These are phyloP conservation scores for Drosophila setosimentum DNA, from an alignment of 2,888 invertebrate genomes.

Conservation along the genomic window DNA sequence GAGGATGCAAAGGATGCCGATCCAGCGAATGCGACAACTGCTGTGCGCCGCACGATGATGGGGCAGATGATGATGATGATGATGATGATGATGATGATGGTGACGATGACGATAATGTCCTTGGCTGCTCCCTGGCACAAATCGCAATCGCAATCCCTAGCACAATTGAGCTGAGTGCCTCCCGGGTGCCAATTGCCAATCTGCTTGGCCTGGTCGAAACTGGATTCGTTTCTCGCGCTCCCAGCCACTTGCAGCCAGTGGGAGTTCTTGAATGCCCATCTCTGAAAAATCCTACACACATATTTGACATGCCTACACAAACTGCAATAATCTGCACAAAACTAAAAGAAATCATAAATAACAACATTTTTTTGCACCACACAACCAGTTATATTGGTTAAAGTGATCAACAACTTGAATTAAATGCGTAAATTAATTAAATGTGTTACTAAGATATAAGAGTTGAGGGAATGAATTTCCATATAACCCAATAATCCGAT, in stretches of 20 bases:
- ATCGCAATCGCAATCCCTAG: conserved; percentile 63
- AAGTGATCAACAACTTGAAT: neutral
- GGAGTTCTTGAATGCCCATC: conserved; percentile 12
- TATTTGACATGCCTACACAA: neutral
- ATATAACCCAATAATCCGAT: neutral
- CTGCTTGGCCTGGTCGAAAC: conserved; percentile 47
- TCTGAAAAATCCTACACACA: neutral
- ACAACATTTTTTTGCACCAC: neutral
- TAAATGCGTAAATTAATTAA: neutral
- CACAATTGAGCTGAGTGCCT: conserved; percentile 73
- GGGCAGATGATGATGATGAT: conserved; percentile 10
- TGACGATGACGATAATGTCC: conserved; percentile 45
- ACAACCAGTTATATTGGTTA: no score
- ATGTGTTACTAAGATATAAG: neutral
- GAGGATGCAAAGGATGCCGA: conserved; percentile 40
- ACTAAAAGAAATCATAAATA: neutral
- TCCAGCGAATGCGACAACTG: conserved; percentile 40
- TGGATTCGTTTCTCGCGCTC: conserved; percentile 23
- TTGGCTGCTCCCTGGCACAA: conserved; percentile 45
- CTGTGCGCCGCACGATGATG: conserved; percentile 26
- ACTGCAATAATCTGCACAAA: neutral
- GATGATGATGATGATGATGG: conserved; percentile 26
- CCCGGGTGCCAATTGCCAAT: conserved; percentile 60
- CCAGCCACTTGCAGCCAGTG: conserved; percentile 28
- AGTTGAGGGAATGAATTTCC: neutral